Percentiles rank a stretch among this genome's conserved stretches.
Evolutionary conservation across 2,888 invertebrate genomes (phyloP).

Genomic region (Lasius platythorax): DNA sequence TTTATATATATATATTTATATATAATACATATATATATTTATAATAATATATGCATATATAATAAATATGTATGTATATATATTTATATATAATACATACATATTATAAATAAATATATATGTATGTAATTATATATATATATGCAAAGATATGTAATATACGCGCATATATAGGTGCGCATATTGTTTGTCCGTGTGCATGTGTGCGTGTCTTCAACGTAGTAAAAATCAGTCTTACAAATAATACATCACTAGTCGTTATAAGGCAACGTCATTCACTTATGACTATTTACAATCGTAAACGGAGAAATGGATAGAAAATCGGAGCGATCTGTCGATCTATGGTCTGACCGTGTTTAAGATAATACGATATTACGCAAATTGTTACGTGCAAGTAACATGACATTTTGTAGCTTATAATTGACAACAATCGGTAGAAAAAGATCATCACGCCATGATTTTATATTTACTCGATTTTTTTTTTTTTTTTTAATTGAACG

Average conservation of each 20-base stretch:
- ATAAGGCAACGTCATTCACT: slow-evolving; percentile 71
- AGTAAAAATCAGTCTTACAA: slow-evolving; percentile 82
- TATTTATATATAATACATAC: slow-evolving; percentile 29
- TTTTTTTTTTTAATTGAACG: neutral
- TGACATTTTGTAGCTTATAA: neutral
- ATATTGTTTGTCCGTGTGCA: slow-evolving; percentile 42
- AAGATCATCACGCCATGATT: neutral
- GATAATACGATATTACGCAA: neutral
- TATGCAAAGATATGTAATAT: slow-evolving; percentile 8
- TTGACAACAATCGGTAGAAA: neutral
- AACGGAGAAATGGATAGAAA: neutral
- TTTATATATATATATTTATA: neutral
- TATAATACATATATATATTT: neutral
- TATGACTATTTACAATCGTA: slow-evolving; percentile 70
- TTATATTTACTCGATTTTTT: neutral
- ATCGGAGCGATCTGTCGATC: neutral
- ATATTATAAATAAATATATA: neutral
- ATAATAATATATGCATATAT: slow-evolving; percentile 14
- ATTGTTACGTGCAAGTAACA: neutral
- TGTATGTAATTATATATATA: neutral
- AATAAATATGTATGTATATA: slow-evolving; percentile 4
- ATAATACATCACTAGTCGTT: slow-evolving; percentile 81
- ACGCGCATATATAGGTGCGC: slow-evolving; percentile 8
- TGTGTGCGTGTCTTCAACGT: slow-evolving; percentile 45
- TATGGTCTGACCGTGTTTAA: neutral